phyloP scores from a whole-genome alignment of 2,888 invertebrate genomes.

The Pogonocherus hispidulus region DNA sequence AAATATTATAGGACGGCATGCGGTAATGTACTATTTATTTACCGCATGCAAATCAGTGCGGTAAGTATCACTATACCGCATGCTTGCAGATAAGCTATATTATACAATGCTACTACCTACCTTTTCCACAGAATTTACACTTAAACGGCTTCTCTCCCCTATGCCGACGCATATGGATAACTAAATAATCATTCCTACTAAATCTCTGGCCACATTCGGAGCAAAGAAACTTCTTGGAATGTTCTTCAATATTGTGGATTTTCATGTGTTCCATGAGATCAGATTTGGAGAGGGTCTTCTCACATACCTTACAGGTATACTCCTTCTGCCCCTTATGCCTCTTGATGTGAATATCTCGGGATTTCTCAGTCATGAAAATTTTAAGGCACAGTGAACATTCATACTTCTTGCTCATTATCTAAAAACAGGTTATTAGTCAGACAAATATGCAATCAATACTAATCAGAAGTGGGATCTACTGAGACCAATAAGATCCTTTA shows the following conservation, averaged over 20 bases:
- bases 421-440: conserved; percentile 18
- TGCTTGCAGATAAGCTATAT: too few relatives aligned
- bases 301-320: conserved; percentile 65
- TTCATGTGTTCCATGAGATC: conserved; percentile 72
- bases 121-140: conserved; percentile 73
- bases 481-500: neutral
- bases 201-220: conserved; percentile 74
- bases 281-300: conserved; percentile 69
- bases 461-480: too few relatives aligned
- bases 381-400: conserved; percentile 66
- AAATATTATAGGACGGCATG: too few relatives aligned
- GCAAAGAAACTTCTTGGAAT: conserved; percentile 72
- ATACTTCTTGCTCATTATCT: conserved; percentile 63
- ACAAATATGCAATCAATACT: neutral
- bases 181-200: conserved; percentile 73
- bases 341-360: conserved; percentile 71
- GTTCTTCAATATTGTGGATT: conserved; percentile 71
- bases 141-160: conserved; percentile 75
- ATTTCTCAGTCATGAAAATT: conserved; percentile 71
- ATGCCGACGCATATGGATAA: conserved; percentile 74
- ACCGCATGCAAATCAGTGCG: too few relatives aligned
- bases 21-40: too few relatives aligned
- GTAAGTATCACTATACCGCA: too few relatives aligned
- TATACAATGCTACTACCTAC: too few relatives aligned
- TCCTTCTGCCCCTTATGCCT: conserved; percentile 66